These are phyloP conservation scores for Amphilophus citrinellus DNA, from an alignment of 2,113 vertebrate genomes.

Conservation along the genomic window DNA sequence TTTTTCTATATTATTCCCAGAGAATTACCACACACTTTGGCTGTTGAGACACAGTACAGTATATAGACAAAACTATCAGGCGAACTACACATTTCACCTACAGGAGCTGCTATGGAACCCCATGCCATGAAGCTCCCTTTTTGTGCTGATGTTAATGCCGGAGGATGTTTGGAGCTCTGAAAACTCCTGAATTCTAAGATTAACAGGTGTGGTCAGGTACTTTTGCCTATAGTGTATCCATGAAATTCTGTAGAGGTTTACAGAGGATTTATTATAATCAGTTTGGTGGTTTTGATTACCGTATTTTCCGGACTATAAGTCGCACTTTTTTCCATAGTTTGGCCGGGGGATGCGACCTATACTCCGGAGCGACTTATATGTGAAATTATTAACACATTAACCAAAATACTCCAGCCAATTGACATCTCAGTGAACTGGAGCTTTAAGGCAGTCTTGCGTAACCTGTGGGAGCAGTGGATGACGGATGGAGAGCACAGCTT, in stretches of 20 bases:
- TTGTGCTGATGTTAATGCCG: background rate
- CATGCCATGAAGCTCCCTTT: background rate
- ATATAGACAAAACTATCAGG: background rate
- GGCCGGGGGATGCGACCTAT: too few species aligned
- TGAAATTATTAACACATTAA: too few species aligned
- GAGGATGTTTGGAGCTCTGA: background rate
- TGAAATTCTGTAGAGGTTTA: background rate
- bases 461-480: too few species aligned
- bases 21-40: background rate
- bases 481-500: too few species aligned
- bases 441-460: too few species aligned
- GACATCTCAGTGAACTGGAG: too few species aligned
- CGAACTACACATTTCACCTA: fast-evolving
- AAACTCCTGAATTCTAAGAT: background rate
- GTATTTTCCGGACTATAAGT: too few species aligned
- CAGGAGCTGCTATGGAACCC: background rate
- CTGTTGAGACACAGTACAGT: background rate
- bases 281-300: too few species aligned
- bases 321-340: too few species aligned
- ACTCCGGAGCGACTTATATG: too few species aligned
- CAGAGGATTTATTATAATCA: background rate
- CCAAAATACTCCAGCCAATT: too few species aligned
- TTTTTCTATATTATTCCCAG: background rate
- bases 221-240: too few species aligned
- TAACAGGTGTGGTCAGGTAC: background rate